Conservation (phyloP, 2,113 vertebrate genomes). For the Poicephalus gulielmi region DNA sequence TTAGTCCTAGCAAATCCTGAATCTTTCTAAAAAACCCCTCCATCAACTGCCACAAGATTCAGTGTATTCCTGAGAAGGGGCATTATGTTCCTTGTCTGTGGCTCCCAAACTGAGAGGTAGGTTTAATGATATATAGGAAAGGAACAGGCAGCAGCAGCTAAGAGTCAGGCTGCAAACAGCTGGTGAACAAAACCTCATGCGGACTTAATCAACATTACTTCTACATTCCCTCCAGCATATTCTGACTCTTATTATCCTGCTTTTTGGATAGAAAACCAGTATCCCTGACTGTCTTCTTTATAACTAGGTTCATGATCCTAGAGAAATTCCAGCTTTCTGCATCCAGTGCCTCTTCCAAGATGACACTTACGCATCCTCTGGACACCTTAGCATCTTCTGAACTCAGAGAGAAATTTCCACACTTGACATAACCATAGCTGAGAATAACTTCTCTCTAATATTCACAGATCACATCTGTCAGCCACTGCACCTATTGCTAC, state of each 20-base stretch:
- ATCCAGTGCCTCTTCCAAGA: background rate
- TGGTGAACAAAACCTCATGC: background rate
- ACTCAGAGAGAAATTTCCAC: background rate
- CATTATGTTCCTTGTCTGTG: accelerated
- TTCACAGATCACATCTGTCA: background rate
- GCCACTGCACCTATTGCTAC: background rate
- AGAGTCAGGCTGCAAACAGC: background rate
- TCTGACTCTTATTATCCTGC: background rate
- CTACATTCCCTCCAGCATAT: background rate
- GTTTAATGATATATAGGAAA: background rate
- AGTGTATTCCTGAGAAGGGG: background rate
- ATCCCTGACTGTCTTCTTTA: background rate
- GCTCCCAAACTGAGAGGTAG: background rate
- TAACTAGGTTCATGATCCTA: background rate
- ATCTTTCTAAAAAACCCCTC: background rate
- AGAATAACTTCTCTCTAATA: background rate
- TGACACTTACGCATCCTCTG: background rate
- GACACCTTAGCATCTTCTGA: background rate
- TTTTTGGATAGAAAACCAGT: background rate
- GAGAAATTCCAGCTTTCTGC: background rate
- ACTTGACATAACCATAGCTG: background rate
- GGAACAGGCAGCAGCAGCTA: background rate
- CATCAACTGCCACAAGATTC: background rate
- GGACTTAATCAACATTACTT: background rate
- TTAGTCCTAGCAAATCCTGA: background rate